Conservation (phyloP, 2,888 invertebrate species). For the Sylvicola fuscatus region DNA sequence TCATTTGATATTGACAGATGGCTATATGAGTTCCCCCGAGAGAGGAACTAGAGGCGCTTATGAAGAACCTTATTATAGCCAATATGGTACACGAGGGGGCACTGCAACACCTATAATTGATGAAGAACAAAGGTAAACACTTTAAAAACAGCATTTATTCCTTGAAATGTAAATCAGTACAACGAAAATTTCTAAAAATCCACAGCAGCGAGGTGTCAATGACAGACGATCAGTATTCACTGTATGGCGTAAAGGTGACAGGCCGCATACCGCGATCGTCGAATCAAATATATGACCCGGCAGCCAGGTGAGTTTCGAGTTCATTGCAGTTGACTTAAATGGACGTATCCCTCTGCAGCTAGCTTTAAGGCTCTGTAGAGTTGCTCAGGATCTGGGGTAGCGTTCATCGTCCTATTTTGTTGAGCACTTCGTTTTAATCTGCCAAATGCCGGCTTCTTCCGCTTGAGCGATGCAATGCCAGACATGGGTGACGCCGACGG, state of each 20-base stretch:
- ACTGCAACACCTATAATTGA: constrained; percentile 79
- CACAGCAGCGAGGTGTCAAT: constrained; percentile 43
- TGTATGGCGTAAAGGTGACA: constrained; percentile 45
- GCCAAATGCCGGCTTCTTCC: constrained; percentile 1
- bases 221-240: constrained; percentile 46
- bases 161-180: constrained; percentile 1
- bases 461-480: constrained; percentile 3
- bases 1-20: constrained; percentile 27
- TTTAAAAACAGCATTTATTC: constrained; percentile 1
- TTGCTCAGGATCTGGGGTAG: constrained; percentile 16
- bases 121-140: constrained; percentile 56
- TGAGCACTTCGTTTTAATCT: constrained; percentile 5
- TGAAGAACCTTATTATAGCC: constrained; percentile 74
- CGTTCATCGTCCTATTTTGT: constrained; percentile 16
- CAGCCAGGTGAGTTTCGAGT: constrained; percentile 18
- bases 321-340: constrained; percentile 4
- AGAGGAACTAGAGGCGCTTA: constrained; percentile 51
- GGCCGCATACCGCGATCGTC: constrained; percentile 29
- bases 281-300: constrained; percentile 26
- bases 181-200: constrained; percentile 7
- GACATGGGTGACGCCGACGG: constrained; percentile 13
- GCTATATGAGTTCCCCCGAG: constrained; percentile 78
- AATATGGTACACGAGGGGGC: constrained; percentile 43
- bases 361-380: constrained; percentile 23
- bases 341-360: constrained; percentile 26